Base-by-base conservation (phyloP, 2,888 invertebrate species). In the Lepidonotus clava region DNA sequence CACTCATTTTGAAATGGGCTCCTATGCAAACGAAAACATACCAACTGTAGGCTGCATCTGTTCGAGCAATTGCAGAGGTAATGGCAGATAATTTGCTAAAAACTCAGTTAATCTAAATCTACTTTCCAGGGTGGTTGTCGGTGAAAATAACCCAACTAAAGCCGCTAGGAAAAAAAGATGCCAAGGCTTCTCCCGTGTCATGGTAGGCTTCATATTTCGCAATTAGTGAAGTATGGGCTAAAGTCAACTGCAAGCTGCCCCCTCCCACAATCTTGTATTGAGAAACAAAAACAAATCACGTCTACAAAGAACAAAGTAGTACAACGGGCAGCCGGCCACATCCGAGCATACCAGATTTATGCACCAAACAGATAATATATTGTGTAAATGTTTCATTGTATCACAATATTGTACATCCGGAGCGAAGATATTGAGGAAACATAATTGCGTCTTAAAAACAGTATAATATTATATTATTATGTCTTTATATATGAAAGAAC, bases 21-120 rank as follows among this genome's bases (percentile, higher is more conserved):
- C 61, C 28, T 61, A 18, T n/a, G 36, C 24, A 76, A 76, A 76
- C 76, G 76, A 36, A 40, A 76, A 76, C 76, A 76, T 76, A 40
- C 21, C 38, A 34, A 76, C n/a, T 76, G 28, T 24, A 11, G 24
- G 28, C 11, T 11, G 61, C 4, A 18, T 11, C 24, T 61, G 28
- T 32, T 61, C 61, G n/a, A n/a, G n/a, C n/a, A 24, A 61, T 61
- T 28, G 61, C 61, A 11, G 28, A 4, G 5, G 61, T 32, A 61
- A 61, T 61, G 28, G 28, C n/a, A 61, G 61, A 61, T 61, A 61
- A 61, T 61, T 61, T 61, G 24, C 61, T 24, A 24, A 24, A 61
- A 61, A 61, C 61, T 24, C 61, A 61, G 24, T 61, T 61, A 61
- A 61, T 61, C 61, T n/a, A 61, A 61, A 61, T 61, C 61, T 61